Evolutionary conservation across 2,113 vertebrate genomes (phyloP).

Genomic region (Tragelaphus imberbis): DNA sequence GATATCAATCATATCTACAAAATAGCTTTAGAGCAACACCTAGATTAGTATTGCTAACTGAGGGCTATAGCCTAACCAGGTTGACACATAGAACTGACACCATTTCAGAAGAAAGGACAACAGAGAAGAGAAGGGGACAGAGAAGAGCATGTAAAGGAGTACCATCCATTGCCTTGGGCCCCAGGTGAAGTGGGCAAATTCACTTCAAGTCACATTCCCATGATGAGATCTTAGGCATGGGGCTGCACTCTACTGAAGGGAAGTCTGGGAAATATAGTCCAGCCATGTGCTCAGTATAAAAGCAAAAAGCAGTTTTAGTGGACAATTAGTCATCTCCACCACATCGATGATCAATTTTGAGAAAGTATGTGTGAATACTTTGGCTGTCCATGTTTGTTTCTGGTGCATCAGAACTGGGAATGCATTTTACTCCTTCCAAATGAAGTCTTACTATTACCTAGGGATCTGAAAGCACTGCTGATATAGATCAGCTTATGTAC

Average conservation of each 20-base stretch:
- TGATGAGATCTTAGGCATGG: not conserved
- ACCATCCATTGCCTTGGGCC: too few relatives aligned
- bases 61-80: not conserved
- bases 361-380: not conserved
- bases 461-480: not conserved
- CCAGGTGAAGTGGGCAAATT: not conserved
- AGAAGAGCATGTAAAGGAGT: not conserved
- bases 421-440: not conserved
- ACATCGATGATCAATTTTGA: not conserved
- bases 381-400: not conserved
- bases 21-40: not conserved
- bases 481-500: not conserved
- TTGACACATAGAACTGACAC: not conserved
- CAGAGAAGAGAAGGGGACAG: not conserved
- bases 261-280: not conserved
- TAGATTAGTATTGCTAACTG: not conserved
- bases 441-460: not conserved
- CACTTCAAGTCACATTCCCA: not conserved
- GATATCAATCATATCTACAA: not conserved
- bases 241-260: not conserved
- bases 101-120: not conserved
- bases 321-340: not conserved
- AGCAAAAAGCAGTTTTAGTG: not conserved
- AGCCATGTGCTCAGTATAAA: not conserved
- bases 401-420: not conserved